Evolutionary conservation across 1,140 invertebrate genomes (phyloP), one percentile per base, ranked within the genome.

Genomic region (Acromyrmex heyeri): DNA sequence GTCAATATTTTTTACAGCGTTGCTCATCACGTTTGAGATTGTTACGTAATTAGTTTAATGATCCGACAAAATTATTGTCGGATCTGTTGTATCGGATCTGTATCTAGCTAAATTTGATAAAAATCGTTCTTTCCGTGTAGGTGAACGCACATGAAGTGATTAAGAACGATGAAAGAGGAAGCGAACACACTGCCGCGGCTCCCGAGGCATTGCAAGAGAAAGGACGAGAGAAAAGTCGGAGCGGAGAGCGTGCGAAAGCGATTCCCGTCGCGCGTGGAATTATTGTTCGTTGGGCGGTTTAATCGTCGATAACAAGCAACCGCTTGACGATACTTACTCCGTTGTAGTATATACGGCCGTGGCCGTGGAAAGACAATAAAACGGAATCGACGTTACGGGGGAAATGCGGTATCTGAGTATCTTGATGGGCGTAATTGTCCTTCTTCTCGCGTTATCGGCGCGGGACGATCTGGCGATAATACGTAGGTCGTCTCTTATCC

Each of bases 381-480:
- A 85, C 50, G 72, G 61, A 88, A 61, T 75, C 59, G 72, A 73
- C 78, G 12, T 27, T 12, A 69, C 27, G 4, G 30, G 55, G 61
- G 83, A 75, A 82, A 83, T n/a, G 59, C 67, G 67, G 55, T 73
- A 48, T 65, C 64, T 21, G 64, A 38, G 64, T 67, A 67, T 83
- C 59, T 77, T 62, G 87, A 87, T 86, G 75, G 85, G 86, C 83
- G 73, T 91, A 91, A 91, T 90, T 92, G 91, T 92, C 87, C 86
- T 70, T 91, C 65, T 90, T 88, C 67, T 64, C 85, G 76, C 76
- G 78, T 85, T 88, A 91, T 92, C 87, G 78, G 62, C 87, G 24
- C 89, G 18, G 62, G 30, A 57, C 77, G 88, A 92, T 91, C 91
- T 90, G 65, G 27, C 34, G 85, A 86, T 89, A 88, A 75, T 78